These are phyloP conservation scores for Cercocebus atys DNA, from an alignment of 2,113 vertebrate genomes.

Conservation along the genomic window DNA sequence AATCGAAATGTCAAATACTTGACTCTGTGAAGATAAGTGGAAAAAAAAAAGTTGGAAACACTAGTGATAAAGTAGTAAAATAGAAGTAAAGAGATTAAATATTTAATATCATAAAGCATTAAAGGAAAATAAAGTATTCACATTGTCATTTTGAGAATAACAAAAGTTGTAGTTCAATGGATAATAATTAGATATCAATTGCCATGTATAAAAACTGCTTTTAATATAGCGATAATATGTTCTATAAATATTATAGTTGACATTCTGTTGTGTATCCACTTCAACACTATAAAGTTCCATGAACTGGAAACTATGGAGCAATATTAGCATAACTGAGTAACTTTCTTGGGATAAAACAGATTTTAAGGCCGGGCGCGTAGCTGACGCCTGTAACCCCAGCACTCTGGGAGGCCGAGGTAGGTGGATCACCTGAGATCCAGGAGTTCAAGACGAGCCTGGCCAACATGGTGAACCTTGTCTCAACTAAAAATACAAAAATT, in stretches of 20 bases:
- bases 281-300: not conserved
- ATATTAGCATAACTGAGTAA: not conserved
- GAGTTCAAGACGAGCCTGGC: too few relatives aligned
- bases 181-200: not conserved
- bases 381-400: too few relatives aligned
- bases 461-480: too few relatives aligned
- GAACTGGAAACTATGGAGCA: not conserved
- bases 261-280: not conserved
- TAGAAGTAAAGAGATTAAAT: constrained; percentile 17
- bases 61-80: not conserved
- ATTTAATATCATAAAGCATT: constrained; percentile 28
- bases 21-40: not conserved
- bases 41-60: not conserved
- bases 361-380: accelerated
- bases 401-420: too few relatives aligned
- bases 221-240: not conserved
- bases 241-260: not conserved
- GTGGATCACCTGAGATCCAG: too few relatives aligned
- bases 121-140: constrained; percentile 8
- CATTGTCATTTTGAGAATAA: not conserved
- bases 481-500: too few relatives aligned
- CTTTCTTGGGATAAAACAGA: not conserved
- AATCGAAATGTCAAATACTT: constrained; percentile 42
- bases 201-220: not conserved
- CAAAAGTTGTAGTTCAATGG: not conserved